Conservation (phyloP, 2,113 vertebrate species). For the Promerops cafer region DNA sequence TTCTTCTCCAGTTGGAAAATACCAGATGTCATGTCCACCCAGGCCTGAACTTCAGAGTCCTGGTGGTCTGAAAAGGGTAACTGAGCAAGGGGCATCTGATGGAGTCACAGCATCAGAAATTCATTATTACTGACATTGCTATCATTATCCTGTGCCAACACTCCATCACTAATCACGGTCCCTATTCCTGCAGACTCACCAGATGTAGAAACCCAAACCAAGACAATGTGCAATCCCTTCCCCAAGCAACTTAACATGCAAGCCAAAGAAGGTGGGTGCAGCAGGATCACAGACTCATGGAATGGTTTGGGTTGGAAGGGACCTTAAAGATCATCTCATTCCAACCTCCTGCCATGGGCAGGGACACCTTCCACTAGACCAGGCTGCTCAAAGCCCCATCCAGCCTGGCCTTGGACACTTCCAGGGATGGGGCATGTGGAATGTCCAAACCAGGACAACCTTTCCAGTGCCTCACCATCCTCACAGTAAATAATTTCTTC, state of each 20-base stretch:
- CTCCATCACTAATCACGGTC: background rate
- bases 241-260: background rate
- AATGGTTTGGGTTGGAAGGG: background rate
- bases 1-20: background rate
- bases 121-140: background rate
- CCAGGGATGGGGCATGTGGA: background rate
- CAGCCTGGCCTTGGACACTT: background rate
- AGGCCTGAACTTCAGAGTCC: background rate
- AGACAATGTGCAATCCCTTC: background rate
- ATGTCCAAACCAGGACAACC: too few species aligned
- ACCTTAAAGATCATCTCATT: too few species aligned
- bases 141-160: background rate
- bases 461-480: background rate
- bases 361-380: background rate
- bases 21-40: background rate
- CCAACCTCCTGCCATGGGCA: background rate
- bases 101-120: background rate
- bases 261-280: background rate
- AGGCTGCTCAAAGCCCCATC: background rate
- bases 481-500: background rate
- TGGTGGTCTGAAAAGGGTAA: background rate
- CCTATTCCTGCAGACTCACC: background rate
- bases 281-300: background rate
- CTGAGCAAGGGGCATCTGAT: background rate
- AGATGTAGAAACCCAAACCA: background rate